Base-by-base conservation (phyloP, 2,888 invertebrate species). In the Melieria picta region DNA sequence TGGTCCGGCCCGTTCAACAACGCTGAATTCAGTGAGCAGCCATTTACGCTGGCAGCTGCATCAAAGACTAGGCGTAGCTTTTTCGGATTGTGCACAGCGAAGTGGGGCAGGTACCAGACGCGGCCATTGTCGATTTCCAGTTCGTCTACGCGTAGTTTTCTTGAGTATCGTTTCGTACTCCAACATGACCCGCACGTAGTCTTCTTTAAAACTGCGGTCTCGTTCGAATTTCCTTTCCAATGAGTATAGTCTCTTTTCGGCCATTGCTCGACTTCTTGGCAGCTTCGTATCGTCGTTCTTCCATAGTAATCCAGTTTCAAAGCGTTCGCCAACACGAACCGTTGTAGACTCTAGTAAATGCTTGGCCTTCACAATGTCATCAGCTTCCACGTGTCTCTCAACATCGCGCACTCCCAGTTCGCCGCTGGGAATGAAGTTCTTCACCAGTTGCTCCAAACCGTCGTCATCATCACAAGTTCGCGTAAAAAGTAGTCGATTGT, bases 251-350 rank as follows among this genome's bases (percentile, higher is more conserved):
- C 76, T 65, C 48, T 57, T 66, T 13, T 61, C 55, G 3, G 76
- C 78, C 62, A 69, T 73, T 13, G 57, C 5, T n/a, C 69, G 65
- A 52, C 75, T 79, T 4, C 77, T 74, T 50, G 78, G 76, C 10
- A 79, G 58, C 16, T 50, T 30, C 56, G 52, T 55, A 56, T 62
- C n/a, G 43, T 77, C 74, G 30, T 61, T 47, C 64, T 76, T 76
- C 76, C 79, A 79, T 10, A 78, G 57, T 4, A 78, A 62, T 7
- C 75, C 75, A 7, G 75, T 75, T 68, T 77, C 74, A 52, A 56
- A 71, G 1, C 62, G 55, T 13, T 13, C 3, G 5, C 62, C 47
- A 10, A 11, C 7, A 5, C 61, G 52, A 11, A 42, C n/a, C 2
- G 61, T 71, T 5, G 52, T 56, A 4, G n/a, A 46, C 11, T 65